These are phyloP conservation scores for Drosophila austrosaltans DNA, from an alignment of 2,888 invertebrate species.

Conservation along the genomic window DNA sequence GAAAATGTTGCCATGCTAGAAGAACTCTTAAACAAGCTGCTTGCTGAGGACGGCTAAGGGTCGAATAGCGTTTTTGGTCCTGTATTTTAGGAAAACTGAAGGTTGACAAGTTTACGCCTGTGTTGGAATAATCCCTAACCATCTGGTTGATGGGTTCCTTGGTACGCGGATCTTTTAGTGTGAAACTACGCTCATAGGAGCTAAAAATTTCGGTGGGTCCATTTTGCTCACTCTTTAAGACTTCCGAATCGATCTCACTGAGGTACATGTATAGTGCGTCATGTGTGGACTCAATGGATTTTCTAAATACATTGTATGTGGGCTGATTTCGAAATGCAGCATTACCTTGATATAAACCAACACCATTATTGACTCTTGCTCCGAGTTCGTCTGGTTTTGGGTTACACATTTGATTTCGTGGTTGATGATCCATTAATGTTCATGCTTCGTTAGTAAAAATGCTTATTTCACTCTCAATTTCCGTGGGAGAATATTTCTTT, in stretches of 20 bases:
- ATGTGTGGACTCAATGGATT: conserved; percentile 62
- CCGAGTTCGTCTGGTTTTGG: no score
- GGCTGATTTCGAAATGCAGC: conserved; percentile 69
- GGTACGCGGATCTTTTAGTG: conserved; percentile 74
- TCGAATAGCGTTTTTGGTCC: conserved; percentile 42
- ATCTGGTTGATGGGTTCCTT: conserved; percentile 36
- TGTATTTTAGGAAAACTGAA: conserved; percentile 56
- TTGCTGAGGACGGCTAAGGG: conserved; percentile 63
- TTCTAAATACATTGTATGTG: conserved; percentile 72
- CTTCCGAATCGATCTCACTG: conserved; percentile 70
- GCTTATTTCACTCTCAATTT: no score
- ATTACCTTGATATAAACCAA: conserved; percentile 33
- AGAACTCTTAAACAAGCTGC: conserved; percentile 66
- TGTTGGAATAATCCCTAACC: conserved; percentile 56
- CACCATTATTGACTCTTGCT: neutral
- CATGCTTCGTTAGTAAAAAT: no score
- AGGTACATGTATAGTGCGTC: conserved; percentile 69
- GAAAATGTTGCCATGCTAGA: conserved; percentile 48
- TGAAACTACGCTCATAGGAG: conserved; percentile 23
- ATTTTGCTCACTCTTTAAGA: conserved; percentile 42
- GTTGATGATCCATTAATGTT: no score
- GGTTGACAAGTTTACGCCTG: neutral
- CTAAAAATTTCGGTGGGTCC: conserved; percentile 30
- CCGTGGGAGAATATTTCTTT: no score
- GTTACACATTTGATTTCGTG: no score